phyloP scores from a whole-genome alignment of 2,888 invertebrate genomes.

The Seira musarum region DNA sequence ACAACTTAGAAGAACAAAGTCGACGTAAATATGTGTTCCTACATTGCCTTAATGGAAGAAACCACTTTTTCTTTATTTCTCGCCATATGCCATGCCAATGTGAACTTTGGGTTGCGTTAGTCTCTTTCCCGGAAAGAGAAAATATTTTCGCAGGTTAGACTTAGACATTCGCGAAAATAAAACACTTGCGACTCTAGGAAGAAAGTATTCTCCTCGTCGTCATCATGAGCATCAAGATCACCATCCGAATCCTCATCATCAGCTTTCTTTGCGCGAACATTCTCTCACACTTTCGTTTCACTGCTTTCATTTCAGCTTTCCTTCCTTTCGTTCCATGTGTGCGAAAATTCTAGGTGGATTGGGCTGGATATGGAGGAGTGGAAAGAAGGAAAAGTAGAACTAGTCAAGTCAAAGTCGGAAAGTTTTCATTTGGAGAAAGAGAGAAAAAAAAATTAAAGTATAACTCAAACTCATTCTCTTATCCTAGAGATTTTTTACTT shows the following conservation, averaged over 20 bases:
- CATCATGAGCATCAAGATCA: constrained; percentile 21
- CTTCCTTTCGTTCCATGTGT: no score
- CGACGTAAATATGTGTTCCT: no score
- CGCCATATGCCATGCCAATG: not conserved
- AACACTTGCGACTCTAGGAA: constrained; percentile 25
- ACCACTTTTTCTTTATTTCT: constrained; percentile 11
- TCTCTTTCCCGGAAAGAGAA: not conserved
- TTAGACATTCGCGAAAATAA: constrained; percentile 37
- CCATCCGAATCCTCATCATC: not conserved
- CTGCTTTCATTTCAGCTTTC: not conserved
- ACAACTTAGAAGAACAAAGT: no score
- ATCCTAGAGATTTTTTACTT: not conserved
- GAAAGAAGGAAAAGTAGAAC: constrained; percentile 17
- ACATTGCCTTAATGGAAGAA: constrained; percentile 11
- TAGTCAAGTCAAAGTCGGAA: constrained; percentile 34
- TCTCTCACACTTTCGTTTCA: not conserved
- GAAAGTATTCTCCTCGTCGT: no score
- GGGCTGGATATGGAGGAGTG: no score
- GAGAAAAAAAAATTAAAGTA: not conserved
- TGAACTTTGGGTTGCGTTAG: not conserved
- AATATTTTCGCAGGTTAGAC: constrained; percentile 10
- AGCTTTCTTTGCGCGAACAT: constrained; percentile 29
- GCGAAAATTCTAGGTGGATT: not conserved
- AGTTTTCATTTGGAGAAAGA: constrained; percentile 20
- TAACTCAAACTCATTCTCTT: constrained; percentile 3